Conservation (phyloP, 2,113 vertebrate species). For the Phrynosoma platyrhinos region DNA sequence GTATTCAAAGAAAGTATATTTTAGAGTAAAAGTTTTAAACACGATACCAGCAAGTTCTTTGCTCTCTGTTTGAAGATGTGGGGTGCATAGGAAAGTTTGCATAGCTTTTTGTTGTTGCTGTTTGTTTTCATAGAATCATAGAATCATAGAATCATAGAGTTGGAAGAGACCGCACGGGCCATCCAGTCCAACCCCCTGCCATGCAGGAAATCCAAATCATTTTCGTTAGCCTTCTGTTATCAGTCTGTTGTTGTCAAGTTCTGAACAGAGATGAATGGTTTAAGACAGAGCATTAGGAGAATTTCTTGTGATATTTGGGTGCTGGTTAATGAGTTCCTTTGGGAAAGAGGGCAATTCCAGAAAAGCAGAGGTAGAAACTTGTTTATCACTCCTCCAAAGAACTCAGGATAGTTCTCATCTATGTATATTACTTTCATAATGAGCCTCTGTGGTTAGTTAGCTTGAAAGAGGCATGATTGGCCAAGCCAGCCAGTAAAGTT, state of each 20-base stretch:
- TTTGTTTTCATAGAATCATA: background rate
- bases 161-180: too few species aligned
- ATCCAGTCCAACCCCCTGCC: too few species aligned
- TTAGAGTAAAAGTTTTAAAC: background rate
- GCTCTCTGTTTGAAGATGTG: background rate
- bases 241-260: background rate
- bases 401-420: background rate
- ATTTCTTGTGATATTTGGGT: background rate
- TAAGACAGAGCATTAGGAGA: background rate
- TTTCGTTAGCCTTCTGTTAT: too few species aligned
- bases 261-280: background rate
- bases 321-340: background rate
- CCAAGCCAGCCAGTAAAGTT: background rate
- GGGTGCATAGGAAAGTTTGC: background rate
- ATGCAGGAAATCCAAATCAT: too few species aligned
- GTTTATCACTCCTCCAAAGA: background rate
- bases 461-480: background rate
- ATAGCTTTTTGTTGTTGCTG: background rate
- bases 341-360: background rate
- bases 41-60: background rate
- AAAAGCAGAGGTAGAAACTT: constrained; percentile 6
- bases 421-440: background rate
- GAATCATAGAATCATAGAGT: too few species aligned
- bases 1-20: background rate
- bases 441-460: background rate